Evolutionary conservation across 2,888 invertebrate species (phyloP).

Genomic region (Vanessa cardui): DNA sequence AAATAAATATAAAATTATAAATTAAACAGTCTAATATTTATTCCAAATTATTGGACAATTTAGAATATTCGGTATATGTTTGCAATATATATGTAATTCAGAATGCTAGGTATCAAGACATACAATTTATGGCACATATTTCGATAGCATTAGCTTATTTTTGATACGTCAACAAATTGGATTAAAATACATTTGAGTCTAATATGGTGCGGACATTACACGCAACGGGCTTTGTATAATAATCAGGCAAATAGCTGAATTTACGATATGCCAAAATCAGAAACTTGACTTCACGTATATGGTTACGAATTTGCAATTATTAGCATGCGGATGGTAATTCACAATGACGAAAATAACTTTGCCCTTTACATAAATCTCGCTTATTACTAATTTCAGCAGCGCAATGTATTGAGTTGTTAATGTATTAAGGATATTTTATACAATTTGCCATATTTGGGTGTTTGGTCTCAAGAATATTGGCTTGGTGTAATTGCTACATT

Average conservation of each 20-base stretch:
- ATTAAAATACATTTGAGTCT: background rate
- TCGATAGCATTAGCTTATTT: conserved; percentile 1
- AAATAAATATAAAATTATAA: conserved; percentile 45
- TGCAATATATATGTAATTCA: background rate
- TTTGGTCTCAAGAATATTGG: no score
- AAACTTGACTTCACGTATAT: background rate
- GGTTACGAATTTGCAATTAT: conserved; percentile 12
- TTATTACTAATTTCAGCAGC: background rate
- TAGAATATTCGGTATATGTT: background rate
- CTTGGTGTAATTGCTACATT: no score
- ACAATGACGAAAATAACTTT: conserved; percentile 3
- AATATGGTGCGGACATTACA: conserved; percentile 9
- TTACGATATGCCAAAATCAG: conserved; percentile 1
- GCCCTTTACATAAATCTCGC: background rate
- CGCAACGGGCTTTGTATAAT: conserved; percentile 4
- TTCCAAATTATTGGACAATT: background rate
- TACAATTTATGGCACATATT: background rate
- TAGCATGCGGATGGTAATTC: background rate
- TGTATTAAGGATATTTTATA: background rate
- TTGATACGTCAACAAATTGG: conserved; percentile 10
- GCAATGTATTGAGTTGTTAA: background rate
- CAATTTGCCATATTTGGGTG: no score
- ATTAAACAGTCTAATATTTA: background rate
- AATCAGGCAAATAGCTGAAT: conserved; percentile 8
- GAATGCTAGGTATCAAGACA: background rate